Conservation (phyloP, 92 coral and sea anemone species). For the Montipora capitata region DNA sequence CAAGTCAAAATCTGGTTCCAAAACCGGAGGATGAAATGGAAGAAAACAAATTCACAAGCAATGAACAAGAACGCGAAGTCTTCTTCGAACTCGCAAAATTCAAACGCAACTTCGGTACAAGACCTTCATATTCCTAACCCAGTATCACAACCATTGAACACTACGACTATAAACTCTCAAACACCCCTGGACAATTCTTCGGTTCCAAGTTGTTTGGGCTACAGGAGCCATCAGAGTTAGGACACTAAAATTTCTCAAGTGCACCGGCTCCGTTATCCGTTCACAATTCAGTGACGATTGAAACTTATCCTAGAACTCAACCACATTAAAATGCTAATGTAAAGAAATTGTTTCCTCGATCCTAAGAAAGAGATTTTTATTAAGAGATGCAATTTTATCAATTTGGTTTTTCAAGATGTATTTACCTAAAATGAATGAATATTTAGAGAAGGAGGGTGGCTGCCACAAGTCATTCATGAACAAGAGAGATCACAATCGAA, state of each 20-base stretch:
- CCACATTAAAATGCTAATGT: slow-evolving; percentile 15
- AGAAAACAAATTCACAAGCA: slow-evolving; percentile 94
- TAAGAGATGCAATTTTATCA: slow-evolving; percentile 48
- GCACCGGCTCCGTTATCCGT: slow-evolving; percentile 22
- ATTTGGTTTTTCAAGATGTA: slow-evolving; percentile 44
- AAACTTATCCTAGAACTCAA: slow-evolving; percentile 33
- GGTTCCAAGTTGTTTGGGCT: slow-evolving; percentile 54
- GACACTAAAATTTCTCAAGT: neutral
- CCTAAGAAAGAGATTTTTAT: slow-evolving; percentile 44
- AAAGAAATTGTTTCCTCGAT: slow-evolving; percentile 20
- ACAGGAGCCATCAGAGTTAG: slow-evolving; percentile 47
- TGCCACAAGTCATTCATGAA: slow-evolving; percentile 16
- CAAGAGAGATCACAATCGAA: slow-evolving; percentile 33
- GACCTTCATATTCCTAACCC: slow-evolving; percentile 86
- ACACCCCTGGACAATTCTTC: slow-evolving; percentile 42
- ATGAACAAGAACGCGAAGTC: slow-evolving; percentile 84
- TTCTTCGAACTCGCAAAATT: slow-evolving; percentile 71
- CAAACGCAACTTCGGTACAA: slow-evolving; percentile 74
- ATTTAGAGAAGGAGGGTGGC: slow-evolving; percentile 31
- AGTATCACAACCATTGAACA: slow-evolving; percentile 72
- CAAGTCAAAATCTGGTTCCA: slow-evolving; percentile 99
- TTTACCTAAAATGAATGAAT: slow-evolving; percentile 56
- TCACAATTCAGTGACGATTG: slow-evolving; percentile 11
- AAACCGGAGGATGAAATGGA: slow-evolving; percentile 99
- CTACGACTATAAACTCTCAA: slow-evolving; percentile 51